These are phyloP conservation scores for Leptodactylus fallax DNA, from an alignment of 2,797 vertebrate species.

Conservation along the genomic window DNA sequence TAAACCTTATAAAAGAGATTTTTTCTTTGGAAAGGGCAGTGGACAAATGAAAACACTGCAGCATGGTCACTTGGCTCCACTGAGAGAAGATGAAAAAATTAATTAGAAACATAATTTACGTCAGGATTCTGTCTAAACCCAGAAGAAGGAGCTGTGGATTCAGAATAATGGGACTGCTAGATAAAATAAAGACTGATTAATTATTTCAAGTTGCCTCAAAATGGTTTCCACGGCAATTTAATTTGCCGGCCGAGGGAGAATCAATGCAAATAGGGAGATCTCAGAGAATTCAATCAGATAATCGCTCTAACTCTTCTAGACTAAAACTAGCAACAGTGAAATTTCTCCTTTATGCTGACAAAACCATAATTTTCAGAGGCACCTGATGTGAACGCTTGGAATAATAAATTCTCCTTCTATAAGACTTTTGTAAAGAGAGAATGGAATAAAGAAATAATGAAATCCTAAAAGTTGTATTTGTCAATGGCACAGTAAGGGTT, in stretches of 20 bases:
- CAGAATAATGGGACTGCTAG: conserved; percentile 38
- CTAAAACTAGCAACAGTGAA: conserved; percentile 26
- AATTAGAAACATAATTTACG: conserved; percentile 29
- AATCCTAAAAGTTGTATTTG: background rate
- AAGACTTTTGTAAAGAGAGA: background rate
- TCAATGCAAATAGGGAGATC: conserved; percentile 37
- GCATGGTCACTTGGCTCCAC: background rate
- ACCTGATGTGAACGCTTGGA: background rate
- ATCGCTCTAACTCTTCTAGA: conserved; percentile 23
- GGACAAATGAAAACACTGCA: background rate
- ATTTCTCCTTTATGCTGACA: conserved; percentile 27
- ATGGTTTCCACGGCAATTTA: conserved; percentile 44
- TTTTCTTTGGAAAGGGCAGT: background rate
- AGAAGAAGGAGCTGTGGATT: background rate
- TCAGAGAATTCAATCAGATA: conserved; percentile 52
- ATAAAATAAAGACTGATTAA: conserved; percentile 45
- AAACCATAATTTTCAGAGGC: conserved; percentile 26
- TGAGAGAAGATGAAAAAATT: conserved; percentile 31
- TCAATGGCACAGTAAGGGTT: background rate
- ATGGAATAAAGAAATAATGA: background rate
- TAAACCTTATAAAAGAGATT: background rate
- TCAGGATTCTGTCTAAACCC: conserved; percentile 9
- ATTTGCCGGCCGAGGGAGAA: conserved; percentile 51
- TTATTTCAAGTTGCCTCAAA: conserved; percentile 46
- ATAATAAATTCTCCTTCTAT: background rate